A percentile compares a stretch with the other conserved stretches of the same genome.
Evolutionary conservation across 2,797 vertebrate species (phyloP).

Genomic region (Pelochelys cantorii): DNA sequence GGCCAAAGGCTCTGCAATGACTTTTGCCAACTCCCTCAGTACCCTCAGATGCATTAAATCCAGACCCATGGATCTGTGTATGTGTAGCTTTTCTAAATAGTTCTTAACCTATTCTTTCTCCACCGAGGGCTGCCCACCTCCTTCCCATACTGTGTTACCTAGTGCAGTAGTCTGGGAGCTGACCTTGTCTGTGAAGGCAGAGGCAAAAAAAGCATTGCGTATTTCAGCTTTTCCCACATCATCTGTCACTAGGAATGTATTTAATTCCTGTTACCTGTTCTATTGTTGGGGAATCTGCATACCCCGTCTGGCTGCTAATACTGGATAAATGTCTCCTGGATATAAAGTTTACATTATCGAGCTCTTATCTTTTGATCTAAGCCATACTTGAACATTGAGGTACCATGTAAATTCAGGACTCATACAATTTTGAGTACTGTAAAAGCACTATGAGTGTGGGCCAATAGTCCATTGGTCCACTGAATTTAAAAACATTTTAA

Average conservation of each 20-base stretch:
- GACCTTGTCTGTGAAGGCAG: too few species aligned
- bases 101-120: too few species aligned
- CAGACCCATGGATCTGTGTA: too few species aligned
- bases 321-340: background rate
- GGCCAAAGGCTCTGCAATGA: too few species aligned
- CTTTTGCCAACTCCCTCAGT: too few species aligned
- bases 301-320: background rate
- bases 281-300: background rate
- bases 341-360: background rate
- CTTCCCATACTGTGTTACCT: too few species aligned
- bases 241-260: background rate
- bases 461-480: background rate
- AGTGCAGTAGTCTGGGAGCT: too few species aligned
- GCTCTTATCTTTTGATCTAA: background rate
- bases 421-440: background rate
- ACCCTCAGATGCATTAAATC: too few species aligned
- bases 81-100: too few species aligned
- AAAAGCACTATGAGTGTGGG: background rate
- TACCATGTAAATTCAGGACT: fast-evolving
- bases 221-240: too few species aligned
- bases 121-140: too few species aligned
- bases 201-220: too few species aligned
- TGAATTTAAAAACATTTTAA: background rate
- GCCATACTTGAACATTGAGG: background rate
- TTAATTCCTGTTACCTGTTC: background rate